Percentiles rank a stretch among this genome's conserved stretches.
Evolutionary conservation across 2,113 vertebrate genomes (phyloP).

Genomic region (Chiloscyllium plagiosum): DNA sequence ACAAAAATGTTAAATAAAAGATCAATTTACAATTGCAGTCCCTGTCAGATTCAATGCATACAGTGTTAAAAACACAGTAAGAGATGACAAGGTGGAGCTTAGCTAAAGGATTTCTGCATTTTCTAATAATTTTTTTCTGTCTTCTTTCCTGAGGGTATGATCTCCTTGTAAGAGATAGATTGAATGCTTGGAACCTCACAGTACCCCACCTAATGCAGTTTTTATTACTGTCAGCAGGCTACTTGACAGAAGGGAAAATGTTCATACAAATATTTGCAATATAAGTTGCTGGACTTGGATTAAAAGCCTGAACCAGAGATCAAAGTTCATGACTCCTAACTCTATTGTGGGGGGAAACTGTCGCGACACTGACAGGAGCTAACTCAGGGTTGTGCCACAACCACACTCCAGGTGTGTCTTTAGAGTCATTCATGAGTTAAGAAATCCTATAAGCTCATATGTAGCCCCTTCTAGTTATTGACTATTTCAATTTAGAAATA

Average conservation of each 20-base stretch:
- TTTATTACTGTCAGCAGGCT: background rate
- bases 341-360: background rate
- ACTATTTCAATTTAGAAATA: too few species aligned
- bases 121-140: background rate
- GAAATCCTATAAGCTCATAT: too few species aligned
- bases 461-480: too few species aligned
- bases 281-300: background rate
- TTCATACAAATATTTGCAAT: background rate
- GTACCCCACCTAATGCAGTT: background rate
- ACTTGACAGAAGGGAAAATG: background rate
- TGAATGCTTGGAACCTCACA: background rate
- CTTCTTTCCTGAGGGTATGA: background rate
- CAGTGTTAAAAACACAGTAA: background rate
- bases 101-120: background rate
- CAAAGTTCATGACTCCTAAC: background rate
- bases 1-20: background rate
- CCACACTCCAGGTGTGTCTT: too few species aligned
- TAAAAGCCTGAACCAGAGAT: background rate
- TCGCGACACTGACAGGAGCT: background rate
- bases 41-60: background rate
- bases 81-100: background rate
- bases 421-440: too few species aligned
- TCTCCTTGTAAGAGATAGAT: background rate
- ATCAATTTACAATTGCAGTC: background rate
- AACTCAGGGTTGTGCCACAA: background rate